Conservation (phyloP, 2,113 vertebrate species). For the Alouatta palliata region DNA sequence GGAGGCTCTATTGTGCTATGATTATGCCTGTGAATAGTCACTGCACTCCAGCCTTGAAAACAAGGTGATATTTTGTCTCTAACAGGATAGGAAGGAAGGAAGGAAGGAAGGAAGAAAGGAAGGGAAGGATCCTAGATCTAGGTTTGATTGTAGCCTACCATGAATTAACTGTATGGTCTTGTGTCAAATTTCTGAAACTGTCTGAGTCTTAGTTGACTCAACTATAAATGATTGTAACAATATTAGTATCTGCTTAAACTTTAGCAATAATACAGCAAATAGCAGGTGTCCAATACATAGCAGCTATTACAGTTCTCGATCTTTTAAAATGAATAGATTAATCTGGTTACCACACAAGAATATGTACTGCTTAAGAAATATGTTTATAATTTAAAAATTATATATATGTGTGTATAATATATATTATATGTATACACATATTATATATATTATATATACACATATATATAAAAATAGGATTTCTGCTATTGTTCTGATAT, state of each 20-base stretch:
- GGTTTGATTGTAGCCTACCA: not conserved
- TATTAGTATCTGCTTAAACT: constrained; percentile 8
- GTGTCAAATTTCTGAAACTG: not conserved
- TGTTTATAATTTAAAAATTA: constrained; percentile 27
- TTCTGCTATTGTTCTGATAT: not conserved
- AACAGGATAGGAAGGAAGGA: not conserved
- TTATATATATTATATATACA: too few relatives aligned
- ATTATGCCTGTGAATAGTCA: not conserved
- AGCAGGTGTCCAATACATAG: not conserved
- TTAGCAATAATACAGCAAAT: not conserved
- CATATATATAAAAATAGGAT: too few relatives aligned
- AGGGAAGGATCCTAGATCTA: not conserved
- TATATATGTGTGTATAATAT: not conserved
- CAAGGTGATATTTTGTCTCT: not conserved
- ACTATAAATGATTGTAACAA: not conserved
- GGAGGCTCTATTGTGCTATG: not conserved
- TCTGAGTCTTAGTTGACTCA: not conserved
- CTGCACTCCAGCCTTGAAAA: not conserved
- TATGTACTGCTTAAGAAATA: not conserved
- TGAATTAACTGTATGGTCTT: not conserved
- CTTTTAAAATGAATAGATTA: constrained; percentile 8
- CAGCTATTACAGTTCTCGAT: not conserved
- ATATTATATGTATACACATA: too few relatives aligned
- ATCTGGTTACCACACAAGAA: constrained; percentile 6
- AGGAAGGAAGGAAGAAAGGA: too few relatives aligned